Evolutionary conservation across 2,113 vertebrate species (phyloP).

Genomic region (Ondatra zibethicus): DNA sequence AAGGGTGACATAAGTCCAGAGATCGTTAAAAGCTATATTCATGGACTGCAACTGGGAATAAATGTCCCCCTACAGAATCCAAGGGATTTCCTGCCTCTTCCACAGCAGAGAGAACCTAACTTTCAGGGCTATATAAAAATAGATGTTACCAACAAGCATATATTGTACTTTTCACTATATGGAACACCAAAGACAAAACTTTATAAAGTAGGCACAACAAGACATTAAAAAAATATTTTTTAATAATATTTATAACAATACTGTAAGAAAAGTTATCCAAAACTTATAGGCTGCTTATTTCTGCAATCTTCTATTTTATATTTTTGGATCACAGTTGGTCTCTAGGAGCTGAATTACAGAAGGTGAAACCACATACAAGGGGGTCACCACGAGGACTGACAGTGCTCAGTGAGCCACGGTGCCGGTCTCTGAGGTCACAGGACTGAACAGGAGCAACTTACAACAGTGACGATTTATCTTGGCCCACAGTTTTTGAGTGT

Average conservation of each 20-base stretch:
- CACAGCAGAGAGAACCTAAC: not conserved
- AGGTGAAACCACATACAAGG: not conserved
- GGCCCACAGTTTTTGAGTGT: not conserved
- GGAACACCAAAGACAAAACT: not conserved
- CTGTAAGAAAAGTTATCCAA: not conserved
- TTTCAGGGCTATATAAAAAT: not conserved
- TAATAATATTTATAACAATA: not conserved
- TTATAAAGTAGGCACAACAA: not conserved
- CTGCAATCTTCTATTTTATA: not conserved
- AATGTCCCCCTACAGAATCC: not conserved
- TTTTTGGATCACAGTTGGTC: not conserved
- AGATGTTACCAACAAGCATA: not conserved
- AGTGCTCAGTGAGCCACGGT: not conserved
- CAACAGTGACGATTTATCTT: not conserved
- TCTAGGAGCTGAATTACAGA: not conserved
- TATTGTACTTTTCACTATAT: not conserved
- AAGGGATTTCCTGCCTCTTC: not conserved
- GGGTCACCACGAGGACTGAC: no score
- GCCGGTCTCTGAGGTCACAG: not conserved
- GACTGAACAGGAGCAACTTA: not conserved
- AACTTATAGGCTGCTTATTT: not conserved
- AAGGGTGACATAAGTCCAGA: not conserved
- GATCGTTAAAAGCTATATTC: not conserved
- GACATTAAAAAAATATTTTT: not conserved
- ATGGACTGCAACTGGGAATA: not conserved